Evolutionary conservation across 2,113 vertebrate species (phyloP), one percentile per base, ranked within the genome.

Genomic region (Pterocles burchelli): DNA sequence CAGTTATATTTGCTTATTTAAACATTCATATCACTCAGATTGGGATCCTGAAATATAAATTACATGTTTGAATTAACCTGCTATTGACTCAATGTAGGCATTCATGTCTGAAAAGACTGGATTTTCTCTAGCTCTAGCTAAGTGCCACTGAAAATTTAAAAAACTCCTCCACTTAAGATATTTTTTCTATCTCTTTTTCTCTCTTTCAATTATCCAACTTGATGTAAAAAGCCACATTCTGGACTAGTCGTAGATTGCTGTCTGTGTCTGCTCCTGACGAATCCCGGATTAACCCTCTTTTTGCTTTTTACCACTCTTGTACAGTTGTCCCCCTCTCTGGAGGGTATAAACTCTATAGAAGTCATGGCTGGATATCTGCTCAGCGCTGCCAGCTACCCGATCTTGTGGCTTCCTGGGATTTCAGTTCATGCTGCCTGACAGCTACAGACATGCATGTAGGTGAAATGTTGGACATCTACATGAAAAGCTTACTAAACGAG

Each of bases 371-470:
- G 38, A 7, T 43, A 6, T 16, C 45, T 34, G 80, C 68, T 77
- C 21, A 10, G 48, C 0, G 1, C 73, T 62, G 54, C 38, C 9
- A 25, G 58, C 58, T 31, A 0, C n/a, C 19, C 0, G 0, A 2
- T 5, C 54, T 43, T 8, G 2, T 31, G 75, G 5, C 17, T 76
- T 29, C 46, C 38, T 57, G 66, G 70, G 57, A 22, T 46, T 90
- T 85, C 70, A 25, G 68, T 11, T 54, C 43, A 3, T 0, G 3
- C 77, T 85, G 63, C 54, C 73, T 57, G 49, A 24, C 62, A 76
- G 52, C 79, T 76, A 43, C 76, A 59, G 59, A 14, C 1, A 5
- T 2, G 36, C 49, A 10, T 1, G 1, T 3, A 6, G 26, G 85
- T 14, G 62, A 63, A 52, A 21, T 51, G n/a, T 58, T 83, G 70